Evolutionary conservation across 2,113 vertebrate genomes (phyloP).

Genomic region (Marmota flaviventris): DNA sequence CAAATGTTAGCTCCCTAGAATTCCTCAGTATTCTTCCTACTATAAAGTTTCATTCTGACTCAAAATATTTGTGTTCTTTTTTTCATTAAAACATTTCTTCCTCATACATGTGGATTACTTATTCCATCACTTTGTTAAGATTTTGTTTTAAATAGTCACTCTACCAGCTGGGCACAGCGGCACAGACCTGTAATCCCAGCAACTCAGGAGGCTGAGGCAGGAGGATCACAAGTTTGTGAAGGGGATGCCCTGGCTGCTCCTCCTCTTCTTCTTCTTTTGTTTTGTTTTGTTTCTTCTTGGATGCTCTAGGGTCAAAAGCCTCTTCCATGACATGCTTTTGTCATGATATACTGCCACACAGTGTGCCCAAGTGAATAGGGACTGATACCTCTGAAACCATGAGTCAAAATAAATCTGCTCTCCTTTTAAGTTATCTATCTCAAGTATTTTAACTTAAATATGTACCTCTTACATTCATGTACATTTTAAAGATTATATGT

Average conservation of each 20-base stretch:
- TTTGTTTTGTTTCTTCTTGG: neutral
- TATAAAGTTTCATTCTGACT: neutral
- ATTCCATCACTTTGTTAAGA: neutral
- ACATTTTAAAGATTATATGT: neutral
- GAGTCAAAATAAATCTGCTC: neutral
- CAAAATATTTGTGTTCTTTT: neutral
- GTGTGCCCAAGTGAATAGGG: neutral
- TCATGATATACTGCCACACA: neutral
- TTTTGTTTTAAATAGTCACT: neutral
- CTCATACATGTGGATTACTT: neutral
- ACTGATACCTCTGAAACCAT: neutral
- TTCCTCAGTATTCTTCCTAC: neutral
- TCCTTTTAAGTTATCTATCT: neutral
- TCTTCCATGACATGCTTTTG: too few species aligned
- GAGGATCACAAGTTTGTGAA: too few species aligned
- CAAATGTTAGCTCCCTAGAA: neutral
- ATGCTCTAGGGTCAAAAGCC: neutral
- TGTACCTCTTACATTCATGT: neutral
- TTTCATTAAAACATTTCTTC: neutral
- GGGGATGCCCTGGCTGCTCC: accelerated
- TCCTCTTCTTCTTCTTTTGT: too few species aligned
- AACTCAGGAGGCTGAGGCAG: too few species aligned
- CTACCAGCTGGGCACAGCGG: too few species aligned
- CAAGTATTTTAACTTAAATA: neutral
- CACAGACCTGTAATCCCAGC: too few species aligned